Evolutionary conservation across 1,140 invertebrate genomes (phyloP).

Genomic region (Drosophila nasuta): DNA sequence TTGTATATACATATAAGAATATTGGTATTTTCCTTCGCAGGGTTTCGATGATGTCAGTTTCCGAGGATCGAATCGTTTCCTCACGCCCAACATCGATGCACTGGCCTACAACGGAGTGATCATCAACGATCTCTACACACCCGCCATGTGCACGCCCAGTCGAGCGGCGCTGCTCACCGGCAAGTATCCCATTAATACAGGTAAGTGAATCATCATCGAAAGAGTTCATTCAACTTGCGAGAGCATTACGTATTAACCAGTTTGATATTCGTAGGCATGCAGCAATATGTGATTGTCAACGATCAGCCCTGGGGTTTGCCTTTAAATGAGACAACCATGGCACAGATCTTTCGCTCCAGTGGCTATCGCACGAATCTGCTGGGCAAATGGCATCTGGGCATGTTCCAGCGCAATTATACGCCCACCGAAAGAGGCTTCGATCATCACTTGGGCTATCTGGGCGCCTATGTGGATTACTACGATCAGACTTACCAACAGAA

Average conservation of each 20-base stretch:
- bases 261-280: slow-evolving; percentile 88
- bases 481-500: slow-evolving; percentile 88
- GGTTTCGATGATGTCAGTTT: slow-evolving; percentile 96
- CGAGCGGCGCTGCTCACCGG: slow-evolving; percentile 92
- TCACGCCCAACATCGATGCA: slow-evolving; percentile 93
- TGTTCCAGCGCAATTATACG: slow-evolving; percentile 89
- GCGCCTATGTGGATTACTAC: slow-evolving; percentile 93
- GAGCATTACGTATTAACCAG: slow-evolving; percentile 1
- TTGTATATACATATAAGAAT: not conserved
- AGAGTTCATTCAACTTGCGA: not conserved
- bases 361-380: slow-evolving; percentile 93
- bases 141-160: slow-evolving; percentile 92
- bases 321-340: slow-evolving; percentile 90
- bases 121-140: slow-evolving; percentile 90
- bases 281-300: slow-evolving; percentile 91
- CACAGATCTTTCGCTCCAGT: slow-evolving; percentile 89
- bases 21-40: slow-evolving; percentile 69
- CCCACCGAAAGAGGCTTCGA: slow-evolving; percentile 93
- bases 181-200: slow-evolving; percentile 92
- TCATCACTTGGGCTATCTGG: slow-evolving; percentile 92
- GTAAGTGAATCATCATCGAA: slow-evolving; percentile 81
- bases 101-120: slow-evolving; percentile 92
- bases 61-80: slow-evolving; percentile 93
- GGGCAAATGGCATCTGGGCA: slow-evolving; percentile 96
- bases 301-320: slow-evolving; percentile 91